phyloP scores from a whole-genome alignment of 92 coral and sea anemone species.

The Epizoanthus fatuus region DNA sequence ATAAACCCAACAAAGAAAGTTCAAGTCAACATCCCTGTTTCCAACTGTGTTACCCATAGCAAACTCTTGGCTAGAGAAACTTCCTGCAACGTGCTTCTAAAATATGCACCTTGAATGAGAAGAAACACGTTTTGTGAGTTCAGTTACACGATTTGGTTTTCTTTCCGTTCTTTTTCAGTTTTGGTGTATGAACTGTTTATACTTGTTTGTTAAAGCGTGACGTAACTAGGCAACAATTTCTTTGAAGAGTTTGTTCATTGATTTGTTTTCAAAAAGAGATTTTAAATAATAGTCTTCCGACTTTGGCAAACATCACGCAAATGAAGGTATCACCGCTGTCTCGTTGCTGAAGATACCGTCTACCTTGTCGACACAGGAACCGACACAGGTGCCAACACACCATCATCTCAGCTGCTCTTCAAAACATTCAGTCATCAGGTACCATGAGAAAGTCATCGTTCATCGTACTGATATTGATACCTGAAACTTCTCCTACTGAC shows the following conservation, averaged over 20 bases:
- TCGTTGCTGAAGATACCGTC: no score
- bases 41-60: neutral
- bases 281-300: neutral
- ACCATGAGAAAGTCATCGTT: no score
- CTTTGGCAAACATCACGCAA: no score
- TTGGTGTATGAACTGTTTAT: neutral
- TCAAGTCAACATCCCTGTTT: neutral
- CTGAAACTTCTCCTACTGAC: no score
- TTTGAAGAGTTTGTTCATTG: neutral
- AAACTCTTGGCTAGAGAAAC: neutral
- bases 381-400: no score
- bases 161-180: neutral
- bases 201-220: neutral
- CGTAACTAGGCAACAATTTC: slow-evolving; percentile 22
- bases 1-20: neutral
- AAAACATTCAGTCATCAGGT: no score
- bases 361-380: no score
- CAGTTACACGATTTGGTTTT: neutral
- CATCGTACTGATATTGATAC: no score
- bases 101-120: no score
- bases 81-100: neutral
- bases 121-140: neutral
- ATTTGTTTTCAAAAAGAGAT: neutral
- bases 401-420: no score
- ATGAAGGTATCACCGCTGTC: no score